Evolutionary conservation across 2,888 invertebrate species (phyloP).

Genomic region (Anoplius nigerrimus): DNA sequence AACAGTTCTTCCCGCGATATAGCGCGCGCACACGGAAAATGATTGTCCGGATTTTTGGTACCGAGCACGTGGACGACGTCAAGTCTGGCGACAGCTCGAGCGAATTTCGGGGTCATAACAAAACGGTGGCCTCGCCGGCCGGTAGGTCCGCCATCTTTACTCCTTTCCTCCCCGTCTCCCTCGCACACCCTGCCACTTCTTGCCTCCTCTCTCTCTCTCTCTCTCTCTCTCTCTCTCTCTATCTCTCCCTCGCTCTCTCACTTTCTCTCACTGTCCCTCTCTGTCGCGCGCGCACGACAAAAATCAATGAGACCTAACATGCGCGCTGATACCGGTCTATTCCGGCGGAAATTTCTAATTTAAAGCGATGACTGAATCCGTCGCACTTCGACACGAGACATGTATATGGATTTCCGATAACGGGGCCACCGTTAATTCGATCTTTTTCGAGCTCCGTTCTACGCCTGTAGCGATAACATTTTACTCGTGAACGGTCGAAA

Average conservation of each 20-base stretch:
- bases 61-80: constrained; percentile 49
- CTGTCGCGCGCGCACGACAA: constrained; percentile 32
- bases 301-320: constrained; percentile 67
- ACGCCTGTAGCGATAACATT: no score
- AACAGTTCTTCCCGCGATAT: constrained; percentile 10
- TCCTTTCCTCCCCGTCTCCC: constrained; percentile 37
- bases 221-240: constrained; percentile 36
- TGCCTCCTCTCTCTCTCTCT: constrained; percentile 37
- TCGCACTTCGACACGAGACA: no score
- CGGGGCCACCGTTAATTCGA: no score
- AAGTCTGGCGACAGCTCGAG: constrained; percentile 35
- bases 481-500: no score
- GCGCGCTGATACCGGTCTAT: constrained; percentile 56
- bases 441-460: no score
- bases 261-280: no score
- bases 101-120: constrained; percentile 62
- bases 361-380: no score
- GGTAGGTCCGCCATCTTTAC: constrained; percentile 64
- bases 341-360: neutral
- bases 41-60: constrained; percentile 28
- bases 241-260: constrained; percentile 29
- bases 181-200: constrained; percentile 34
- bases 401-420: no score
- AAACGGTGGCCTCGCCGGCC: constrained; percentile 65
- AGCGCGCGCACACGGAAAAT: constrained; percentile 29